phyloP scores from a whole-genome alignment of 2,888 invertebrate genomes.

The Folsomia candida region DNA sequence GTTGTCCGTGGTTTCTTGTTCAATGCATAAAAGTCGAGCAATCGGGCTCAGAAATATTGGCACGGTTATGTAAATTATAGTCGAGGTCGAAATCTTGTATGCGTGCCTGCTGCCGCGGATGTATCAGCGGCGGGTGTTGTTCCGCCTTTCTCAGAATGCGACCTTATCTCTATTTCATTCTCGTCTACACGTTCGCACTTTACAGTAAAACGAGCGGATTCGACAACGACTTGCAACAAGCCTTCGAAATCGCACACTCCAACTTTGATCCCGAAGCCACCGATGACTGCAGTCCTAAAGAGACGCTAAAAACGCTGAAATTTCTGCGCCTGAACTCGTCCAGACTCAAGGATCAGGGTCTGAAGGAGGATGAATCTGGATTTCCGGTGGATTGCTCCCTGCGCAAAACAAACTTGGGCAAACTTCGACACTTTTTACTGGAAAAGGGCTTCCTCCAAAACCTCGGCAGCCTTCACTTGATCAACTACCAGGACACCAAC shows the following conservation, averaged over 20 bases:
- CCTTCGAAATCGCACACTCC: neutral
- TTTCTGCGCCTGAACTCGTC: neutral
- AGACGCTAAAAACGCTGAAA: neutral
- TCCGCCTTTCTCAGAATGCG: too few species aligned
- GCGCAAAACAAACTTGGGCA: conserved; percentile 5
- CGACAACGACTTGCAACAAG: too few species aligned
- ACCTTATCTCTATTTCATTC: too few species aligned
- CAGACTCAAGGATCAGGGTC: neutral
- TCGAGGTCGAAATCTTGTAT: too few species aligned
- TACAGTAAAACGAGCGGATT: too few species aligned
- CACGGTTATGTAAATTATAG: too few species aligned
- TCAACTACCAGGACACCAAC: neutral
- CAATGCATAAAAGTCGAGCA: too few species aligned
- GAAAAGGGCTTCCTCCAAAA: neutral
- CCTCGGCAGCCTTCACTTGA: neutral
- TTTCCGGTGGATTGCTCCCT: neutral
- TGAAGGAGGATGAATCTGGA: neutral
- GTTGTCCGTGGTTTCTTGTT: too few species aligned
- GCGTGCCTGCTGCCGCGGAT: too few species aligned
- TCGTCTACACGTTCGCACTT: too few species aligned
- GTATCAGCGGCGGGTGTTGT: too few species aligned
- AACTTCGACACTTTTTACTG: neutral
- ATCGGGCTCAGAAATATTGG: too few species aligned
- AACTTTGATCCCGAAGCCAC: neutral
- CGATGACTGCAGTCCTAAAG: conserved; percentile 10